Evolutionary conservation across 2,113 vertebrate species (phyloP).

Genomic region (Sinocyclocheilus grahami): DNA sequence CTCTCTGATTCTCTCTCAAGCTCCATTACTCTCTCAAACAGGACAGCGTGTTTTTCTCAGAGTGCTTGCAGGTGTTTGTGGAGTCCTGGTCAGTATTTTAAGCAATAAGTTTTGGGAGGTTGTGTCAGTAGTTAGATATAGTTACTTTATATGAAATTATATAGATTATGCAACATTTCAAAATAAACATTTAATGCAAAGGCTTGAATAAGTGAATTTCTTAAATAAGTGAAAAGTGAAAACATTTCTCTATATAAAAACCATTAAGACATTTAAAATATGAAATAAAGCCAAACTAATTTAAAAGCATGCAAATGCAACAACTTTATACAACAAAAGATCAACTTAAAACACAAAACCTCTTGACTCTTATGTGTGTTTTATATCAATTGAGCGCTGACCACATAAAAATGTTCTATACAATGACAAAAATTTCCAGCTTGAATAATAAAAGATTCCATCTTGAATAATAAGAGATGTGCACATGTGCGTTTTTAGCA

Average conservation of each 20-base stretch:
- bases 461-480: no score
- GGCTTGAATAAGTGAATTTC: neutral
- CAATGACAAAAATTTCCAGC: no score
- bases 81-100: neutral
- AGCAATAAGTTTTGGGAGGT: neutral
- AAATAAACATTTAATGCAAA: neutral
- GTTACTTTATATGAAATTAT: neutral
- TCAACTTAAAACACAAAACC: no score
- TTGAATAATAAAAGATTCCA: no score
- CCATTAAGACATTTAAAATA: neutral
- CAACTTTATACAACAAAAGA: no score
- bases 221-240: no score
- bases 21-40: neutral
- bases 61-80: neutral
- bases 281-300: no score
- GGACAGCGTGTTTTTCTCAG: neutral
- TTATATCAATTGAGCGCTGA: no score
- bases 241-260: neutral
- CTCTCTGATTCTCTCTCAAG: slow-evolving; percentile 5
- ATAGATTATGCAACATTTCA: neutral
- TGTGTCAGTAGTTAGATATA: neutral
- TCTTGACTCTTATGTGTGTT: no score
- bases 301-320: no score
- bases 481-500: no score
- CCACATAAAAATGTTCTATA: no score